A percentile compares a stretch with the other conserved stretches of the same genome.
Conservation (phyloP, 2,888 invertebrate genomes). For the Sarcophaga subvicina region DNA sequence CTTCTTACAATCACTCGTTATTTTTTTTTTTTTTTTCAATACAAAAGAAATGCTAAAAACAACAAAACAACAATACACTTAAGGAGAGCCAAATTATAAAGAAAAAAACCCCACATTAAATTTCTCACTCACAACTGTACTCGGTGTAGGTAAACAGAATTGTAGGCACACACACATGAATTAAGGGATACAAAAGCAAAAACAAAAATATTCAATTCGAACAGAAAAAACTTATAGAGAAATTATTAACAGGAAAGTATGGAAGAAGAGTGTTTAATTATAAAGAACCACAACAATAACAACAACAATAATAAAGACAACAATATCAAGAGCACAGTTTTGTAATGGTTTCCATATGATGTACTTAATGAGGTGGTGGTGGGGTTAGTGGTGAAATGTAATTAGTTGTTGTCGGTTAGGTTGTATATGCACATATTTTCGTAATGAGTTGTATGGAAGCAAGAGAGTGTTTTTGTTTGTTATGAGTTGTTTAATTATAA, state of each 20-base stretch:
- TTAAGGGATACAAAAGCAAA: constrained; percentile 3
- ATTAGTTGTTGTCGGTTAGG: too few species aligned
- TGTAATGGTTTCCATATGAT: too few species aligned
- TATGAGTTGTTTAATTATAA: not conserved
- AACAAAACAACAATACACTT: constrained; percentile 4
- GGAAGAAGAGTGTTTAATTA: not conserved
- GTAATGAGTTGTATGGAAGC: too few species aligned
- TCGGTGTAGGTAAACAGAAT: constrained; percentile 54
- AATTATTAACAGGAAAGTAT: constrained; percentile 3
- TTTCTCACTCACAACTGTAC: constrained; percentile 70
- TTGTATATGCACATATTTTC: too few species aligned
- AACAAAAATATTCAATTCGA: not conserved
- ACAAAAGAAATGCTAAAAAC: constrained; percentile 13
- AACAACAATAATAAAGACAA: not conserved
- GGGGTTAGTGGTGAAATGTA: too few species aligned
- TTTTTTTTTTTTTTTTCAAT: not conserved
- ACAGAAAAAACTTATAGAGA: not conserved
- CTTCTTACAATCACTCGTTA: constrained; percentile 31
- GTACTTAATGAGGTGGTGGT: not conserved
- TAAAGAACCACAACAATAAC: not conserved
- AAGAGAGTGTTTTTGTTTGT: not conserved
- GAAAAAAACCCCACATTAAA: constrained; percentile 33
- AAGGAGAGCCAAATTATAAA: not conserved
- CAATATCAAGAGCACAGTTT: not conserved
- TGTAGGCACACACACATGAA: not conserved